These are phyloP conservation scores for Anarrhichthys ocellatus DNA, from an alignment of 2,113 vertebrate species.

Conservation along the genomic window DNA sequence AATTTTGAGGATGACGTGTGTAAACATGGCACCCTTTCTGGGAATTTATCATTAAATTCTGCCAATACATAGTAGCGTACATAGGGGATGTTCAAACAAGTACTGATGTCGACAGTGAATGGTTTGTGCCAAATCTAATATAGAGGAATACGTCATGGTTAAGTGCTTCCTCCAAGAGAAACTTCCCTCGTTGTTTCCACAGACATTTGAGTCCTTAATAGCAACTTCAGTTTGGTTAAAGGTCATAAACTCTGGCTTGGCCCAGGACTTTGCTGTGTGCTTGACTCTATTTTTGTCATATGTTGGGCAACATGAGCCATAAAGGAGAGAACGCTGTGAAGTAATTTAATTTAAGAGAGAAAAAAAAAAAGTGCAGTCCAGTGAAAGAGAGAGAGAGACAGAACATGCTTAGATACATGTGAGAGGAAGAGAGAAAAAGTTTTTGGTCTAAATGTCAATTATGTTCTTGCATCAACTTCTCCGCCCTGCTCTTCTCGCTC, in stretches of 20 bases:
- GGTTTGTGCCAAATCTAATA: conserved; percentile 15
- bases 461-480: neutral
- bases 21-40: conserved; percentile 35
- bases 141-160: conserved; percentile 6
- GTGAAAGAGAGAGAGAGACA: conserved; percentile 20
- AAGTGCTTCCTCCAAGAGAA: conserved; percentile 30
- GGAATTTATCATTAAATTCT: conserved; percentile 10
- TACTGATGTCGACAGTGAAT: conserved; percentile 1
- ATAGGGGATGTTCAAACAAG: conserved; percentile 5
- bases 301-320: conserved; percentile 35
- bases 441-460: neutral
- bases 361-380: conserved; percentile 1
- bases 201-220: conserved; percentile 49
- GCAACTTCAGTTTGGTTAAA: conserved; percentile 39
- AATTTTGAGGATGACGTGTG: conserved; percentile 4
- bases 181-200: conserved; percentile 36
- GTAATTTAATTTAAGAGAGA: conserved; percentile 10
- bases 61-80: neutral
- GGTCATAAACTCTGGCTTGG: conserved; percentile 60
- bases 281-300: conserved; percentile 47
- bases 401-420: conserved; percentile 7
- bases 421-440: neutral
- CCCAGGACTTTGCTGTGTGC: conserved; percentile 11
- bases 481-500: neutral
- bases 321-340: conserved; percentile 18